Percentiles rank a stretch among this genome's conserved stretches.
Conservation (phyloP, 2,797 vertebrate species). For the Sandelia bainsii region DNA sequence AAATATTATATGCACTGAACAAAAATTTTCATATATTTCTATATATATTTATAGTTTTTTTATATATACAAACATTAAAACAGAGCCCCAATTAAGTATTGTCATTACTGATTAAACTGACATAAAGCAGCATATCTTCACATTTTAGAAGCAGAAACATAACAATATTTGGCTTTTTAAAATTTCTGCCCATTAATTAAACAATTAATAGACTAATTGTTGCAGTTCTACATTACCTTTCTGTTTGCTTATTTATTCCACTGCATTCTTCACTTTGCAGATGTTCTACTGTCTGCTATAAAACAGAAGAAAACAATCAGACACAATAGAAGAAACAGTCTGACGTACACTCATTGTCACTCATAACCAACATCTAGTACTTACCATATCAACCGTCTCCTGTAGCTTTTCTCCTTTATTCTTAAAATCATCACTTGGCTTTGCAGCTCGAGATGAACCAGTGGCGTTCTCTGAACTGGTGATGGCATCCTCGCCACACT, state of each 20-base stretch:
- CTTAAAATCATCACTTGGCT: conserved; percentile 56
- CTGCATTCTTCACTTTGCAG: conserved; percentile 69
- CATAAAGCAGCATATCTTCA: background rate
- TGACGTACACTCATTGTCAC: background rate
- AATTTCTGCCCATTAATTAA: background rate
- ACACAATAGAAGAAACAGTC: background rate
- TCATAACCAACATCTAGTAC: conserved; percentile 41
- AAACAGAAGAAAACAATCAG: conserved; percentile 27
- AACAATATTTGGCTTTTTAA: background rate
- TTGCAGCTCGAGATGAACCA: conserved; percentile 61
- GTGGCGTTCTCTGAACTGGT: conserved; percentile 24
- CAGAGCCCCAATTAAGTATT: no score
- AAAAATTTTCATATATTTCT: no score
- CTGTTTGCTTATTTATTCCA: conserved; percentile 74
- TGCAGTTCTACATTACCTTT: conserved; percentile 75
- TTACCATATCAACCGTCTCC: conserved; percentile 80
- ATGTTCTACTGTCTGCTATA: conserved; percentile 76
- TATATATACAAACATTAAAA: no score
- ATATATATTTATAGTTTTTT: no score
- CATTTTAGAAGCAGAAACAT: background rate
- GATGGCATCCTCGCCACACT: conserved; percentile 55
- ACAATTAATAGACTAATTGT: background rate
- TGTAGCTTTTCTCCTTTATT: conserved; percentile 61
- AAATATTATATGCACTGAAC: no score
- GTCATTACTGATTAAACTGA: no score